These are phyloP conservation scores for Venusia cambrica DNA, from an alignment of 2,888 invertebrate species.

Conservation along the genomic window DNA sequence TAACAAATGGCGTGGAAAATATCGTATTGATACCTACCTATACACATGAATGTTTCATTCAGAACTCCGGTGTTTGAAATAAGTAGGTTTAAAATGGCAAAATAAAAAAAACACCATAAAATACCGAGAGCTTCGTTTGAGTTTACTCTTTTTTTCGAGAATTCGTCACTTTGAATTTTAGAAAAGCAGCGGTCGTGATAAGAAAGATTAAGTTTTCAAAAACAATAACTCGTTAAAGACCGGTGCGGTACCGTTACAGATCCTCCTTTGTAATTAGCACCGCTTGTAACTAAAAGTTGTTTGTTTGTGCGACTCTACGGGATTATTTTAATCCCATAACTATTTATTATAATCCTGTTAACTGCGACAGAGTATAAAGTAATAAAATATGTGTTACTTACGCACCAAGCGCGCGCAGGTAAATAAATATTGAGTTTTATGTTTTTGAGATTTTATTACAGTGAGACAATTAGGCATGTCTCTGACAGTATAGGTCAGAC, in stretches of 20 bases:
- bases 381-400: slow-evolving; percentile 2
- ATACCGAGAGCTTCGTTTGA: too few relatives aligned
- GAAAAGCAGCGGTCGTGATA: slow-evolving; percentile 4
- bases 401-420: neutral
- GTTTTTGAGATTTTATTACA: neutral
- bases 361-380: slow-evolving; percentile 10
- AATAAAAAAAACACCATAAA: too few relatives aligned
- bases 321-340: slow-evolving; percentile 27
- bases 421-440: slow-evolving; percentile 1
- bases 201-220: slow-evolving; percentile 10
- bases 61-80: too few relatives aligned
- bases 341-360: slow-evolving; percentile 23
- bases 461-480: too few relatives aligned
- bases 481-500: too few relatives aligned
- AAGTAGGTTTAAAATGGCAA: too few relatives aligned
- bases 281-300: slow-evolving; percentile 26
- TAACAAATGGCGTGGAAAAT: too few relatives aligned
- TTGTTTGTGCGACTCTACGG: slow-evolving; percentile 29
- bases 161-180: slow-evolving; percentile 5
- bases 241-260: slow-evolving; percentile 19
- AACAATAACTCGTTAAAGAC: slow-evolving; percentile 8
- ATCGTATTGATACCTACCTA: too few relatives aligned
- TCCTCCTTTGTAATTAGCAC: slow-evolving; percentile 17
- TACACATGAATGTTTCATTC: too few relatives aligned
- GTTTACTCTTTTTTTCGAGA: neutral